phyloP scores from a whole-genome alignment of 2,888 invertebrate species.

The Plagiodera versicolora region DNA sequence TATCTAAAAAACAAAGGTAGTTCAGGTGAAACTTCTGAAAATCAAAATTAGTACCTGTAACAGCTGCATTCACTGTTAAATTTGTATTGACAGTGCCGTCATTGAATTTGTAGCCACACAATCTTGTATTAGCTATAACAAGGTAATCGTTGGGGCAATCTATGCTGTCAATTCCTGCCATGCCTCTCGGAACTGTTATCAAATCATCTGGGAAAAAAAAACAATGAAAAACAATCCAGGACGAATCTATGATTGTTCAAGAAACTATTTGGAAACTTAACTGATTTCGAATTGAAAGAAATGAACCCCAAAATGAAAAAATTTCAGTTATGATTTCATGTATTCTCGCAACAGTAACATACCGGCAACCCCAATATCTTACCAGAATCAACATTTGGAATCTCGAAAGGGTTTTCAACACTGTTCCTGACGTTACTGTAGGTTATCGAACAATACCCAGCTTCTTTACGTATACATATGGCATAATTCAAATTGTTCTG shows the following conservation, averaged over 20 bases:
- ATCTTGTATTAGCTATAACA: constrained; percentile 66
- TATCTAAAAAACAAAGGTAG: constrained; percentile 63
- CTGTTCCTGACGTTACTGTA: constrained; percentile 61
- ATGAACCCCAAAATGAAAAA: too few species aligned
- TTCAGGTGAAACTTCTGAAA: too few species aligned
- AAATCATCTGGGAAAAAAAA: constrained; percentile 60
- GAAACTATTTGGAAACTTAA: too few species aligned
- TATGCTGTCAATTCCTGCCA: constrained; percentile 74
- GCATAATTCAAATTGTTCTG: constrained; percentile 80
- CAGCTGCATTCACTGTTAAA: constrained; percentile 68
- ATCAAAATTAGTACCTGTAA: constrained; percentile 60
- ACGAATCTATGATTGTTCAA: too few species aligned
- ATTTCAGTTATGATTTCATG: too few species aligned
- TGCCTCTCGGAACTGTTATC: constrained; percentile 65
- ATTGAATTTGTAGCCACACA: constrained; percentile 75
- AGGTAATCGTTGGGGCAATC: constrained; percentile 78
- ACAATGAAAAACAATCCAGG: too few species aligned
- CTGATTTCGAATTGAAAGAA: too few species aligned
- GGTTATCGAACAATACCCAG: constrained; percentile 67
- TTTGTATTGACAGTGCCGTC: constrained; percentile 67
- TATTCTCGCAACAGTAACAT: too few species aligned
- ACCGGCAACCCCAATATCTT: too few species aligned
- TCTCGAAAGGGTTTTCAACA: constrained; percentile 64
- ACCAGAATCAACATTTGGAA: constrained; percentile 61
- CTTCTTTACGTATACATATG: constrained; percentile 67